Percentiles rank a stretch among this genome's conserved stretches.
These are phyloP conservation scores for Manis javanica DNA, from an alignment of 2,797 vertebrate genomes.

Conservation along the genomic window DNA sequence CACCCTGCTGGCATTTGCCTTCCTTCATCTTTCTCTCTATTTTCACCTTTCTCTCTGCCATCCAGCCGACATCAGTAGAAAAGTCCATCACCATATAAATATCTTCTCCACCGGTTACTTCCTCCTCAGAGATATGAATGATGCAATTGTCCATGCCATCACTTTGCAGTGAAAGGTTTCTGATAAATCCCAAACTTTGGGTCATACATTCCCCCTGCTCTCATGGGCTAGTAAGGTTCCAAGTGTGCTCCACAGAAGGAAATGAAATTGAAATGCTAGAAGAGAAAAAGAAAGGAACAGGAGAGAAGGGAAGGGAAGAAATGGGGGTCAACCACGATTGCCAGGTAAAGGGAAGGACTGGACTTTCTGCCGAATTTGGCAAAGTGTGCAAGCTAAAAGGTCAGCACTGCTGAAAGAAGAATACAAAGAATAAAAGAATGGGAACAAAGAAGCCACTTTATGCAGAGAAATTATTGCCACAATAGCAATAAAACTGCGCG, in stretches of 20 bases:
- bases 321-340: constrained; percentile 30
- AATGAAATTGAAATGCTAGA: constrained; percentile 62
- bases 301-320: constrained; percentile 22
- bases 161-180: constrained; percentile 78
- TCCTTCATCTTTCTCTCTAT: not conserved
- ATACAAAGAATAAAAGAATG: constrained; percentile 51
- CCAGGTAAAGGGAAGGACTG: constrained; percentile 62
- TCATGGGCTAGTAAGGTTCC: not conserved
- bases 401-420: constrained; percentile 53
- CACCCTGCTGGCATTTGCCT: not conserved
- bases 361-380: constrained; percentile 74
- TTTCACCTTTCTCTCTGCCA: constrained; percentile 36
- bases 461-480: constrained; percentile 63
- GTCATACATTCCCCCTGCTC: constrained; percentile 36
- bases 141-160: constrained; percentile 75
- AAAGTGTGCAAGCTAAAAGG: constrained; percentile 72
- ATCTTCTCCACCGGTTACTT: constrained; percentile 73
- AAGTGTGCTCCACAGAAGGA: constrained; percentile 61
- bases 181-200: constrained; percentile 77
- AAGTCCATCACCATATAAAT: constrained; percentile 68
- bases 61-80: constrained; percentile 45
- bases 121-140: constrained; percentile 63
- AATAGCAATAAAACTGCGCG: constrained; percentile 48
- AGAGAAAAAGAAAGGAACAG: not conserved
- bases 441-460: constrained; percentile 74